These are phyloP conservation scores for Quadroppia sp. DNA, from an alignment of 2,888 invertebrate genomes.

Conservation along the genomic window DNA sequence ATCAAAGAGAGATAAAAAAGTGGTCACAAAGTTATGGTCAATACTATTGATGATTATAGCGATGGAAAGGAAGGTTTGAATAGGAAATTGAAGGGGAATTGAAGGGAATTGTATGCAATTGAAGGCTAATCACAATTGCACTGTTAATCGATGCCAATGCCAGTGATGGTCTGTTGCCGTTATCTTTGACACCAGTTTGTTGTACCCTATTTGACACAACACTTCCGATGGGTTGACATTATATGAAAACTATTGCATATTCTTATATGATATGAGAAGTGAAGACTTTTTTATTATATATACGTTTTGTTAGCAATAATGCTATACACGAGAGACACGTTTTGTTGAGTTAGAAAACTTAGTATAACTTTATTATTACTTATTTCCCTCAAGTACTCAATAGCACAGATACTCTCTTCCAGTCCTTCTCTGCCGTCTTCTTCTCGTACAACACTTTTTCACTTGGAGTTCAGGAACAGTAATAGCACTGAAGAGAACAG, in stretches of 20 bases:
- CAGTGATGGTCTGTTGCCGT: not conserved
- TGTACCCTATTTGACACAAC: slow-evolving; percentile 17
- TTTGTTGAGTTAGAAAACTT: slow-evolving; percentile 3
- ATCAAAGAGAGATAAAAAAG: slow-evolving; percentile 13
- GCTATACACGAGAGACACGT: slow-evolving; percentile 10
- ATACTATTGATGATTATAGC: not conserved
- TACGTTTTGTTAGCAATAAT: not conserved
- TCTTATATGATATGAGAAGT: slow-evolving; percentile 23
- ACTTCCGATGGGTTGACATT: slow-evolving; percentile 18
- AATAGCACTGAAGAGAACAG: slow-evolving; percentile 14
- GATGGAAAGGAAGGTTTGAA: not conserved
- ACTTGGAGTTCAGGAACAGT: not conserved
- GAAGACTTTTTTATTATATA: not conserved
- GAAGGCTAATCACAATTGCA: slow-evolving; percentile 15
- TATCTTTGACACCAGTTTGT: slow-evolving; percentile 13
- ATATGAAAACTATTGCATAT: slow-evolving; percentile 13
- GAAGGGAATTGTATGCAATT: not conserved
- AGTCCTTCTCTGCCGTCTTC: too few species aligned
- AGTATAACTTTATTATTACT: not conserved
- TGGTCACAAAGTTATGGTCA: slow-evolving; percentile 15
- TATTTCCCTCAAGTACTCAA: slow-evolving; percentile 10
- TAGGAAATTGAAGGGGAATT: too few species aligned
- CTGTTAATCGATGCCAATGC: slow-evolving; percentile 12
- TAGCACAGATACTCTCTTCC: too few species aligned
- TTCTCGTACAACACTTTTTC: not conserved